Percentiles rank a stretch among this genome's conserved stretches.
Evolutionary conservation across 2,113 vertebrate species (phyloP).

Genomic region (Eleginops maclovinus): DNA sequence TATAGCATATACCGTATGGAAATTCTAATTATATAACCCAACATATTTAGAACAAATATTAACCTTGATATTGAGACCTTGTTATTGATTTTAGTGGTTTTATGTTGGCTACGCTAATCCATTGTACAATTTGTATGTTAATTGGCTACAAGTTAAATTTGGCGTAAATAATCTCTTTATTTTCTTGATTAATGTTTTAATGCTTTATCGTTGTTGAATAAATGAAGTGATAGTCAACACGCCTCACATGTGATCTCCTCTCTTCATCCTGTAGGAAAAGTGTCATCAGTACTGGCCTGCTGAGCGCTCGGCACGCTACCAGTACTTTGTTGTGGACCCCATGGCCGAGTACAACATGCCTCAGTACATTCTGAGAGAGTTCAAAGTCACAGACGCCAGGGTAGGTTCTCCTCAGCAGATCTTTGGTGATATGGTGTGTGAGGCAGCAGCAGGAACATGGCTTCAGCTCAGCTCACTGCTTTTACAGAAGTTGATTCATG

Average conservation of each 20-base stretch:
- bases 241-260: background rate
- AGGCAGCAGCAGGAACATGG: background rate
- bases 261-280: conserved; percentile 87
- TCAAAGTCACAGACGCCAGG: conserved; percentile 97
- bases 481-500: background rate
- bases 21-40: too few relatives aligned
- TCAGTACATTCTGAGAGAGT: conserved; percentile 97
- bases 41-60: too few relatives aligned
- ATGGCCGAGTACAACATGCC: conserved; percentile 99
- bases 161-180: too few relatives aligned
- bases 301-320: conserved; percentile 95
- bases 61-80: too few relatives aligned
- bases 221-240: background rate
- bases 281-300: conserved; percentile 99
- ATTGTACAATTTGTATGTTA: too few relatives aligned
- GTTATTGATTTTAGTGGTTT: background rate
- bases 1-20: too few relatives aligned
- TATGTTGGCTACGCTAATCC: too few relatives aligned
- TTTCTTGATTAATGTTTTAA: background rate
- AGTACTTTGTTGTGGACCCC: conserved; percentile 98
- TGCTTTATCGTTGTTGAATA: background rate
- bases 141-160: too few relatives aligned
- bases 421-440: background rate
- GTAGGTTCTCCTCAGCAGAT: conserved; percentile 76
- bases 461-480: background rate